These are phyloP conservation scores for Hyppa rectilinea DNA, from an alignment of 2,888 invertebrate species.

Conservation along the genomic window DNA sequence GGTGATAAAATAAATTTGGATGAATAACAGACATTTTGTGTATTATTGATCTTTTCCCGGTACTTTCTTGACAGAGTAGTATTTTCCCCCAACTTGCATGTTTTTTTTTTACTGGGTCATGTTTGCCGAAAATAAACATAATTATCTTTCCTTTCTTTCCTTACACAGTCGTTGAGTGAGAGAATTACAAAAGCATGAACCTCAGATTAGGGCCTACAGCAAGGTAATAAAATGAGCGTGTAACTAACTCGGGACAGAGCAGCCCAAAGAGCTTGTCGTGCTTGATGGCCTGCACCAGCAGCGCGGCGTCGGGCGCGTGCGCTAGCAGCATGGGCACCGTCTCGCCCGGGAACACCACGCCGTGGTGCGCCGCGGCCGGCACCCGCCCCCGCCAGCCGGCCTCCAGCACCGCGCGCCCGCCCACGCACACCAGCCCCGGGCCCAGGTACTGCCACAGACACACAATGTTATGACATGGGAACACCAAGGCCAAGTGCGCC, in stretches of 20 bases:
- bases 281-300: conserved; percentile 72
- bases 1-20: too few relatives aligned
- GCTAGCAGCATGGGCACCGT: conserved; percentile 85
- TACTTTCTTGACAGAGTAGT: too few relatives aligned
- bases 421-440: conserved; percentile 72
- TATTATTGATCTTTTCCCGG: too few relatives aligned
- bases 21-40: too few relatives aligned
- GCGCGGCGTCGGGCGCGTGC: conserved; percentile 70
- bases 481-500: conserved; percentile 82
- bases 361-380: conserved; percentile 80
- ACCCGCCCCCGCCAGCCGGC: conserved; percentile 83
- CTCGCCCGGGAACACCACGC: conserved; percentile 87
- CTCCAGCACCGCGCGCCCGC: conserved; percentile 82
- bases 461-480: conserved; percentile 54
- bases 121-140: too few relatives aligned
- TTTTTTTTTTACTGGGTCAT: too few relatives aligned
- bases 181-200: background rate
- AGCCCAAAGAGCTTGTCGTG: conserved; percentile 83
- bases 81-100: too few relatives aligned
- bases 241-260: conserved; percentile 82
- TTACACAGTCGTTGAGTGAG: background rate
- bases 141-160: too few relatives aligned
- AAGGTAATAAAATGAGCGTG: background rate
- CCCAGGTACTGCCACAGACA: conserved; percentile 82
- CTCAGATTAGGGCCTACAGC: background rate